Evolutionary conservation across 2,113 vertebrate genomes (phyloP).

Genomic region (Caranx ignobilis): DNA sequence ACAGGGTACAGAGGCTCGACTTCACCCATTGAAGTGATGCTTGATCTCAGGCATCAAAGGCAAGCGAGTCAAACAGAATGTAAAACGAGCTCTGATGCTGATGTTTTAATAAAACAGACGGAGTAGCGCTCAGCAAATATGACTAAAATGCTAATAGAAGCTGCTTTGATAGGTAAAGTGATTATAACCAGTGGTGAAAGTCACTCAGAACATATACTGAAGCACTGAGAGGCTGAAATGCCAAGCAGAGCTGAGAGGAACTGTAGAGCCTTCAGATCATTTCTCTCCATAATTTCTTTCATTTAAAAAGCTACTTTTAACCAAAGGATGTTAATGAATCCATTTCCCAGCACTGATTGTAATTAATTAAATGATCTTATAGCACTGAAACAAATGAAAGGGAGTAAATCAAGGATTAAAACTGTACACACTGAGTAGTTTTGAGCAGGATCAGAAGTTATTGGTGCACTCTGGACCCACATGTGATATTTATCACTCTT

Average conservation of each 20-base stretch:
- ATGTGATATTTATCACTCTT: slow-evolving; percentile 47
- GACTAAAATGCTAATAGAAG: slow-evolving; percentile 54
- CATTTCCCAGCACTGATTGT: background rate
- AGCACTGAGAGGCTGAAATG: background rate
- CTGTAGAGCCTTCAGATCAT: background rate
- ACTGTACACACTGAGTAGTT: background rate
- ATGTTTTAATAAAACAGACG: slow-evolving; percentile 51
- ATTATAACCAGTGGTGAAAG: slow-evolving; percentile 23
- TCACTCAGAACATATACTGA: slow-evolving; percentile 15
- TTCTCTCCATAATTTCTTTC: background rate
- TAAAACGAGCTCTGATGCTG: slow-evolving; percentile 42
- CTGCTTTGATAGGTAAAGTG: slow-evolving; percentile 35
- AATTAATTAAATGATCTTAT: background rate
- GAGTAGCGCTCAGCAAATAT: slow-evolving; percentile 50
- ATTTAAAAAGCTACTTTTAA: background rate
- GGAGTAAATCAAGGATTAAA: background rate
- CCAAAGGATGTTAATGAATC: background rate
- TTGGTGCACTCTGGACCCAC: background rate
- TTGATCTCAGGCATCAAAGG: slow-evolving; percentile 76
- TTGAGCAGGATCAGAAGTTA: slow-evolving; percentile 16
- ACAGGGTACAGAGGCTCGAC: slow-evolving; percentile 41
- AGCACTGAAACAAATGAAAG: background rate
- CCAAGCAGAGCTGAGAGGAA: background rate
- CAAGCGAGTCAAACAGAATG: slow-evolving; percentile 72
- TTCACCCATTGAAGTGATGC: slow-evolving; percentile 58